Evolutionary conservation across 2,797 vertebrate genomes (phyloP).

Genomic region (Sebastes oblongus): DNA sequence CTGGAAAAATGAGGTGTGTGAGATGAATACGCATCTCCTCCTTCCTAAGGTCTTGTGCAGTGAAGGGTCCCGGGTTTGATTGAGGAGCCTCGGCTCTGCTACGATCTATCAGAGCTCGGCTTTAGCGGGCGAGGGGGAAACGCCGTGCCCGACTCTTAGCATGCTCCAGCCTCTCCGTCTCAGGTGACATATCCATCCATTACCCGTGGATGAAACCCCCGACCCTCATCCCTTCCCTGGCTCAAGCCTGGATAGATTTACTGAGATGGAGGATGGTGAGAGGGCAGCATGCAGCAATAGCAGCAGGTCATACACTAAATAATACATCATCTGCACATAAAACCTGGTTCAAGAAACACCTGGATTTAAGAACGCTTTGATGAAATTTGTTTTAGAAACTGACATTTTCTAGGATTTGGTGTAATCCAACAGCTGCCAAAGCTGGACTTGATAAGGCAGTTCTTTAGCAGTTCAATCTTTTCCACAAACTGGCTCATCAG

Average conservation of each 20-base stretch:
- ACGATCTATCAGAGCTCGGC: slow-evolving; percentile 32
- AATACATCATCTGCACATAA: background rate
- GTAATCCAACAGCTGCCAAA: slow-evolving; percentile 6
- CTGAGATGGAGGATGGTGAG: slow-evolving; percentile 12
- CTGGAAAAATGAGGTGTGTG: slow-evolving; percentile 9
- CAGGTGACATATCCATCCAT: slow-evolving; percentile 48
- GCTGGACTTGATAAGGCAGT: background rate
- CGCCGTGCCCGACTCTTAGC: slow-evolving; percentile 8
- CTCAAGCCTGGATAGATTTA: slow-evolving; percentile 32
- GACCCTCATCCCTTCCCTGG: slow-evolving; percentile 24
- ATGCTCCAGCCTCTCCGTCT: slow-evolving; percentile 28
- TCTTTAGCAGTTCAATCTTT: background rate
- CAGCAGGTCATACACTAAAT: background rate
- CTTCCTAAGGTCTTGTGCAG: slow-evolving; percentile 53
- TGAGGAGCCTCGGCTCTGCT: slow-evolving; percentile 41
- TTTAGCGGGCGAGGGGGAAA: slow-evolving; percentile 12
- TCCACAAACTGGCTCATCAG: background rate
- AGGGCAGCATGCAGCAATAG: background rate
- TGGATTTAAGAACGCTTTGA: slow-evolving; percentile 14
- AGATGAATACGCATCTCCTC: slow-evolving; percentile 43
- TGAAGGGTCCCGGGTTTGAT: slow-evolving; percentile 53
- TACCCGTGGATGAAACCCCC: slow-evolving; percentile 39
- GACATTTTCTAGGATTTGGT: slow-evolving; percentile 21
- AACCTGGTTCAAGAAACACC: background rate
- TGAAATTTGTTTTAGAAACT: background rate